Evolutionary conservation across 2,888 invertebrate genomes (phyloP).

Genomic region (Liposcelis brunnea): DNA sequence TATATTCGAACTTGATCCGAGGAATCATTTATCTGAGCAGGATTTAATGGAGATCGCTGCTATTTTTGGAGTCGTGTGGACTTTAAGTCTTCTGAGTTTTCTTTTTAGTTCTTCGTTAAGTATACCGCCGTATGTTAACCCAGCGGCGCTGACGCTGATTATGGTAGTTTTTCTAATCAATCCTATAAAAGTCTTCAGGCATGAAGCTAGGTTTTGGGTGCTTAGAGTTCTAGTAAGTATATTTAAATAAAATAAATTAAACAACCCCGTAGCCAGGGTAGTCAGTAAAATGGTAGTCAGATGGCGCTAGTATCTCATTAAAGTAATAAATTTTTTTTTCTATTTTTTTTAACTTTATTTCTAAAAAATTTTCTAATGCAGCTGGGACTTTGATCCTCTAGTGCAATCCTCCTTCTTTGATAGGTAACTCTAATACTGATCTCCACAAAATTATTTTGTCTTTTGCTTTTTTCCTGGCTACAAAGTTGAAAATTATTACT

Average conservation of each 20-base stretch:
- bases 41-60: conserved; percentile 57
- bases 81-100: conserved; percentile 43
- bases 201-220: conserved; percentile 62
- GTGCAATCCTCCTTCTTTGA: too few species aligned
- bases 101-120: conserved; percentile 43
- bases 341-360: conserved; percentile 11
- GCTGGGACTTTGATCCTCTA: too few species aligned
- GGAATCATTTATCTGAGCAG: conserved; percentile 59
- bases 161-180: conserved; percentile 55
- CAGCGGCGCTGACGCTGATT: conserved; percentile 47
- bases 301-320: background rate
- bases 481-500: too few species aligned
- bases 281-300: background rate
- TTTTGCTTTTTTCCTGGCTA: too few species aligned
- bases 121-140: conserved; percentile 60
- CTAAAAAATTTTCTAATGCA: too few species aligned
- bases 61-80: conserved; percentile 61
- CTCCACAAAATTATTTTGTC: too few species aligned
- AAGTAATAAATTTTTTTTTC: background rate
- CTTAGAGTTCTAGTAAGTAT: conserved; percentile 38
- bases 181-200: conserved; percentile 56
- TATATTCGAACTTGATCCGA: conserved; percentile 65
- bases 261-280: too few species aligned
- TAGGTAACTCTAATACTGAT: too few species aligned
- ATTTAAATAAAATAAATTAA: too few species aligned